Conservation (phyloP, 2,797 vertebrate species). For the Cyprinella venusta region DNA sequence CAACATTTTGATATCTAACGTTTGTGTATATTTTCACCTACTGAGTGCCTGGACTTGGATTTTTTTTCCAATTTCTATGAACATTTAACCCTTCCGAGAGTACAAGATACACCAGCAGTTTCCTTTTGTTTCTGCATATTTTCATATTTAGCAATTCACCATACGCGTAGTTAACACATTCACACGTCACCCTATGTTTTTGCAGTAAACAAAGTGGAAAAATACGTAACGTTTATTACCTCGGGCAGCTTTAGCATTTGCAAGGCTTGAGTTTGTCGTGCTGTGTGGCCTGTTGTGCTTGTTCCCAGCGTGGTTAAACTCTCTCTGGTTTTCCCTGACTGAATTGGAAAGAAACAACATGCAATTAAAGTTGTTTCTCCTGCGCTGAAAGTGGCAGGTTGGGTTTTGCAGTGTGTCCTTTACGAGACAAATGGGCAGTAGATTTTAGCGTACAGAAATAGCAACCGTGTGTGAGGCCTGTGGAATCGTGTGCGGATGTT, state of each 20-base stretch:
- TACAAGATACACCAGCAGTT: no score
- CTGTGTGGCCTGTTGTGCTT: slow-evolving; percentile 54
- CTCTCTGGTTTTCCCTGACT: slow-evolving; percentile 53
- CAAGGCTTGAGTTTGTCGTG: slow-evolving; percentile 28
- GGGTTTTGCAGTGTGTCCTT: slow-evolving; percentile 47
- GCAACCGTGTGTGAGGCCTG: slow-evolving; percentile 45
- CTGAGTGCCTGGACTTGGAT: no score
- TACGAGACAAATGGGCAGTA: slow-evolving; percentile 48
- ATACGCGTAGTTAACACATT: background rate
- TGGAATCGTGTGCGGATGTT: slow-evolving; percentile 22
- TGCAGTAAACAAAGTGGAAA: background rate
- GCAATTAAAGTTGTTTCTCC: slow-evolving; percentile 51
- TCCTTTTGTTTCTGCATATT: background rate
- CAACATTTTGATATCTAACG: background rate
- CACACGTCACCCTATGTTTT: background rate
- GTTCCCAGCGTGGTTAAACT: slow-evolving; percentile 53
- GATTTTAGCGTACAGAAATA: slow-evolving; percentile 34
- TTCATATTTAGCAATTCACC: background rate
- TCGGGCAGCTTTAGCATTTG: slow-evolving; percentile 12
- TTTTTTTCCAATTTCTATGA: no score
- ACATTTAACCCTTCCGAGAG: no score
- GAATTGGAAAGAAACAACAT: slow-evolving; percentile 51
- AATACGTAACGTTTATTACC: slow-evolving; percentile 22
- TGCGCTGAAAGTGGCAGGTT: slow-evolving; percentile 49
- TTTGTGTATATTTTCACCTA: background rate